Percentiles rank a stretch among this genome's conserved stretches.
Conservation (phyloP, 2,888 invertebrate genomes). For the Coelinius sp. region DNA sequence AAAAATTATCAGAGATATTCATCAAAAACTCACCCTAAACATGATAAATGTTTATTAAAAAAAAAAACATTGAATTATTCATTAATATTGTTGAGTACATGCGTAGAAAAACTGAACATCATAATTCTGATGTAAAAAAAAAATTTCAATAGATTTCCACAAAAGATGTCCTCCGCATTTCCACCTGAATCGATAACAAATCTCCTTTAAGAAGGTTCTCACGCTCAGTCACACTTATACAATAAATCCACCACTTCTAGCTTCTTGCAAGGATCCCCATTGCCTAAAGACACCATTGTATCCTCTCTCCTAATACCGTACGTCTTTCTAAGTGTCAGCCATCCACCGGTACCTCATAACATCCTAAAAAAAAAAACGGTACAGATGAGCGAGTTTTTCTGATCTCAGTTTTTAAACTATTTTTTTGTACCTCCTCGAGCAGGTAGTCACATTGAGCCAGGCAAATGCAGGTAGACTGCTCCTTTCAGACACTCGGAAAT, state of each 20-base stretch:
- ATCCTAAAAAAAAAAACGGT: background rate
- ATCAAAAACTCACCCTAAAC: too few species aligned
- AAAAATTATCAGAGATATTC: too few species aligned
- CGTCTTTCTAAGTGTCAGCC: slow-evolving; percentile 9
- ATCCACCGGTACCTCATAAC: slow-evolving; percentile 9
- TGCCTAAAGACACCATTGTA: slow-evolving; percentile 5
- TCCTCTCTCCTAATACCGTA: slow-evolving; percentile 6
- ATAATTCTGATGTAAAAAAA: background rate
- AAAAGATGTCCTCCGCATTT: background rate
- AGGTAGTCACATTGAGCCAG: slow-evolving; percentile 28
- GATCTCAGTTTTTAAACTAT: slow-evolving; percentile 2
- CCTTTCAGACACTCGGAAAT: slow-evolving; percentile 20
- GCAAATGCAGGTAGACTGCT: slow-evolving; percentile 37
- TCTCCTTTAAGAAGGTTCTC: slow-evolving; percentile 31
- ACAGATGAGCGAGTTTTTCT: slow-evolving; percentile 23
- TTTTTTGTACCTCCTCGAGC: slow-evolving; percentile 14
- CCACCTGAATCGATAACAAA: slow-evolving; percentile 29
- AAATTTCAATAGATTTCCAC: background rate
- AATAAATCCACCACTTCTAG: slow-evolving; percentile 23
- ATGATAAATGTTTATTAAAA: background rate
- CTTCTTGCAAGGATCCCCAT: background rate
- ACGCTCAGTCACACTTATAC: slow-evolving; percentile 40
- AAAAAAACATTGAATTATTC: background rate
- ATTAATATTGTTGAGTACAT: background rate
- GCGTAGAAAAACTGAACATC: background rate